Evolutionary conservation across 2,113 vertebrate species (phyloP), one percentile per base, ranked within the genome.

Genomic region (Sinosuthora webbiana): DNA sequence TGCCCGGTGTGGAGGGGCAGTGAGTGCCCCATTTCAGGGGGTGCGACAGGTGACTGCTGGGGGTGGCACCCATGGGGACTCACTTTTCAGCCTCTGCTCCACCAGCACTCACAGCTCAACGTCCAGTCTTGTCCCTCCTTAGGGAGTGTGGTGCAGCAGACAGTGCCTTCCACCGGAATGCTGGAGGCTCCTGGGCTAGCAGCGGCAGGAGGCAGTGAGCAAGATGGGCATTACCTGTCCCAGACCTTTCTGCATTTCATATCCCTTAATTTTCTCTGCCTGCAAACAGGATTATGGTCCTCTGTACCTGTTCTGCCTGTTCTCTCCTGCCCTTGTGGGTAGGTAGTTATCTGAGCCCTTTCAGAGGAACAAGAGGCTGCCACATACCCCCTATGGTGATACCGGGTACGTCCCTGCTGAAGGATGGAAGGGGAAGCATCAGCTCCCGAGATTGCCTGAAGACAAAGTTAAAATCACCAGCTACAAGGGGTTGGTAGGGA

Each of bases 21-120:
- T 1, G 42, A 35, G 18, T 47, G 12, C 19, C 11, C 5, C 0
- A 0, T 56, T 80, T 71, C 21, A 31, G 28, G 59, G 13, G 13
- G 10, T 27, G 6, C 31, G 28, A 25, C 0, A 6, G 41, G 20
- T 10, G 35, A 30, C 42, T 57, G 42, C 47, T 80, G 57, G 13
- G 59, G 4, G 11, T 60, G 70, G 33, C 7, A 59, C 14, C 24
- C 16, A 5, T 14, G 30, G 14, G 44, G 20, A 80, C 3, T 6
- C 30, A 24, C 35, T 73, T 71, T 83, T 63, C 57, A 2, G 1
- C 25, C 74, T 23, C 39, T 63, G 28, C 12, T 81, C 30, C 55
- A 23, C 13, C 68, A 37, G n/a, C 2, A 1, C 31, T 86, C 37
- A 5, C 27, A 62, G 42, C 35, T 59, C 17, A 18, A 7, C 1